A percentile compares a stretch with the other conserved stretches of the same genome.
Conservation (phyloP, 1,140 invertebrate genomes). For the Tetranychus urticae region DNA sequence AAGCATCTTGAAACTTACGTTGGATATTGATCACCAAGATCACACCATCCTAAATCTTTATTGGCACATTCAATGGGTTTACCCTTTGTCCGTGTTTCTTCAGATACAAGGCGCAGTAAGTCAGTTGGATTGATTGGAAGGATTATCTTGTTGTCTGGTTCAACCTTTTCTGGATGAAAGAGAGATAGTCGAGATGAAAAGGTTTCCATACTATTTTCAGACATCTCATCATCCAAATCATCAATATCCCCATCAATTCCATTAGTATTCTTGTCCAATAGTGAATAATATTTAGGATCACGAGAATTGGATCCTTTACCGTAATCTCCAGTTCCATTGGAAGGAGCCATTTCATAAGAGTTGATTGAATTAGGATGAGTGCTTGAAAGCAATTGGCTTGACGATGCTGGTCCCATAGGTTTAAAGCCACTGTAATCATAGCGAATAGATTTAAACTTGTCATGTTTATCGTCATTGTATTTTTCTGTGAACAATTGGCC, state of each 20-base stretch:
- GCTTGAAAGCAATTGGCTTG: neutral
- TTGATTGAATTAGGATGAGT: neutral
- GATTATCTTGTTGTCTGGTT: neutral
- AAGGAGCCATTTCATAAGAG: neutral
- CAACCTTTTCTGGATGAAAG: neutral
- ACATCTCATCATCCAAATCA: neutral
- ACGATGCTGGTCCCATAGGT: neutral
- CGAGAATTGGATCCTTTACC: neutral
- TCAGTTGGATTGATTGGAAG: neutral
- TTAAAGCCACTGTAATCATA: neutral
- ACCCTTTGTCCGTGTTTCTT: conserved; percentile 6
- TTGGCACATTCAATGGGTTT: conserved; percentile 12
- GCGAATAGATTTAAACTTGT: neutral
- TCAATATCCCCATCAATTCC: neutral
- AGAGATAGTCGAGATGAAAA: neutral
- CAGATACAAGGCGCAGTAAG: neutral
- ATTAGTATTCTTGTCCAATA: neutral
- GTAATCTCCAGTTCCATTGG: neutral
- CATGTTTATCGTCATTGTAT: neutral
- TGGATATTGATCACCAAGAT: conserved; percentile 13
- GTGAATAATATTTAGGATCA: neutral
- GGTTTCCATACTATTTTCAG: neutral
- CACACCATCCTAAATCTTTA: conserved; percentile 14
- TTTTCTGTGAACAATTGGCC: too few relatives aligned
- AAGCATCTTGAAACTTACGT: conserved; percentile 6